These are phyloP conservation scores for Anguilla japonica DNA, from an alignment of 2,113 vertebrate species.

Conservation along the genomic window DNA sequence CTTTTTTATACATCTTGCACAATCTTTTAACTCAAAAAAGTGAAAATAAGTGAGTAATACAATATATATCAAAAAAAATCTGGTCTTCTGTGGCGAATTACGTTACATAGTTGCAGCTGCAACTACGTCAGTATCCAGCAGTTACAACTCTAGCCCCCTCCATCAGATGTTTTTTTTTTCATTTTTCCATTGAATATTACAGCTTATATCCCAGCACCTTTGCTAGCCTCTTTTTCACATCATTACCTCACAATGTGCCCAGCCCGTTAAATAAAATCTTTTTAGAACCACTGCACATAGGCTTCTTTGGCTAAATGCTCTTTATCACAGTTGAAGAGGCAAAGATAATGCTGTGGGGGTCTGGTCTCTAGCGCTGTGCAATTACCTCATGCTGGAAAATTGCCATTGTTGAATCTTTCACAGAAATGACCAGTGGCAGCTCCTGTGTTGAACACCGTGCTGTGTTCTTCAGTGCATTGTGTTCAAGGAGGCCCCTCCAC, in stretches of 20 bases:
- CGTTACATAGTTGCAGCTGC: neutral
- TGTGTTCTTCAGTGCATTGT: constrained; percentile 8
- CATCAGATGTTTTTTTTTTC: neutral
- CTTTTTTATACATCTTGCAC: neutral
- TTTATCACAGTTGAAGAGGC: constrained; percentile 23
- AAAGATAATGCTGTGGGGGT: constrained; percentile 14
- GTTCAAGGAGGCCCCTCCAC: neutral
- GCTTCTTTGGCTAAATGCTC: constrained; percentile 25
- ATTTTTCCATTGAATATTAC: constrained; percentile 11
- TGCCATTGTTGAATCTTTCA: constrained; percentile 31
- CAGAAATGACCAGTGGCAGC: constrained; percentile 24
- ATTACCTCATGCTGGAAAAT: constrained; percentile 33
- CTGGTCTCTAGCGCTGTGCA: constrained; percentile 12
- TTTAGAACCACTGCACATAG: constrained; percentile 10
- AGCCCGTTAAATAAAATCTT: constrained; percentile 34
- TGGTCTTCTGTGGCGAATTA: neutral
- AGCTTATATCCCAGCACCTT: constrained; percentile 1
- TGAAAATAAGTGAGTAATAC: neutral
- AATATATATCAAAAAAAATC: neutral
- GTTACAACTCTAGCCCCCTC: neutral
- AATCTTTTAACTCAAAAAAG: neutral
- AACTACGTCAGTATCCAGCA: neutral
- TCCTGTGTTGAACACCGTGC: neutral
- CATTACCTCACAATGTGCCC: constrained; percentile 21
- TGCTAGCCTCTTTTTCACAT: constrained; percentile 7